Percentiles rank a stretch among this genome's conserved stretches.
These are phyloP conservation scores for Sebastes hopkinsi DNA, from an alignment of 2,797 vertebrate genomes.

Conservation along the genomic window DNA sequence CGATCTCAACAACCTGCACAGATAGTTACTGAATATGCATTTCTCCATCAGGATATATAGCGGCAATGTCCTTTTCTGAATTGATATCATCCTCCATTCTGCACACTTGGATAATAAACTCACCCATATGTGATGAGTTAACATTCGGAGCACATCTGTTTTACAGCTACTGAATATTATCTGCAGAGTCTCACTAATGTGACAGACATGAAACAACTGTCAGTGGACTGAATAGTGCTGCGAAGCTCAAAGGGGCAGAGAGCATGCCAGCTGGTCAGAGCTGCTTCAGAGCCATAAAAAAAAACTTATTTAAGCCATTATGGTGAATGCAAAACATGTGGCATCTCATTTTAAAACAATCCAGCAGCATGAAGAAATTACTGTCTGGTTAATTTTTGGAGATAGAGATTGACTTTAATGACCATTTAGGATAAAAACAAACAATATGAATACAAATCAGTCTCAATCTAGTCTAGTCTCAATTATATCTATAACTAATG, in stretches of 20 bases:
- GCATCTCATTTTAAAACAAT: conserved; percentile 1
- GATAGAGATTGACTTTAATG: neutral
- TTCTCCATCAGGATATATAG: conserved; percentile 7
- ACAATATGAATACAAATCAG: neutral
- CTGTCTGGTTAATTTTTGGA: neutral
- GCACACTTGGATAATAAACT: conserved; percentile 13
- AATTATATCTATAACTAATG: neutral
- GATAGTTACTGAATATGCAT: neutral
- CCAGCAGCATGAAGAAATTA: neutral
- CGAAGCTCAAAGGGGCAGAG: conserved; percentile 25
- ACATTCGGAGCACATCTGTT: conserved; percentile 47
- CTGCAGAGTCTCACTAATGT: conserved; percentile 34
- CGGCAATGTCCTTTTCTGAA: neutral
- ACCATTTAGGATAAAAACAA: neutral
- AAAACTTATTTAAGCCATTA: conserved; percentile 15
- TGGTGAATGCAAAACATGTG: conserved; percentile 36
- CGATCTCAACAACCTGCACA: neutral
- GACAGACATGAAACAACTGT: conserved; percentile 50
- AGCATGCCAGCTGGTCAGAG: conserved; percentile 46
- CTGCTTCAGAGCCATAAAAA: conserved; percentile 15
- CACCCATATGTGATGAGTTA: conserved; percentile 24
- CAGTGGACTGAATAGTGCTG: conserved; percentile 7
- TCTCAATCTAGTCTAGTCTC: no score
- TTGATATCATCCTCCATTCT: conserved; percentile 2
- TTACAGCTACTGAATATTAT: conserved; percentile 45